phyloP scores from a whole-genome alignment of 1,140 invertebrate species.

The Eurosta solidaginis region DNA sequence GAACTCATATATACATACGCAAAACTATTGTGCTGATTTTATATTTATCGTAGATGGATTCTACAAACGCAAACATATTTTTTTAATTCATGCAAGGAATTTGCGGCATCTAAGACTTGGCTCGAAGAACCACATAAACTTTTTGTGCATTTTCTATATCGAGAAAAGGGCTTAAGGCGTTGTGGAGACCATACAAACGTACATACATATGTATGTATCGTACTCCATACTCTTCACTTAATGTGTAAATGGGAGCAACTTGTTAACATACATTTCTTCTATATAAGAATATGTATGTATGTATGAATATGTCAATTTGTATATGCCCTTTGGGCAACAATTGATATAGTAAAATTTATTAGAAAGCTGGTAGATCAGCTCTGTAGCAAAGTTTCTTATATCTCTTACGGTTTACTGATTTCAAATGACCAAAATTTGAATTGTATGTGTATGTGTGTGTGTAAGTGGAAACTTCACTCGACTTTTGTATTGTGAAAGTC shows the following conservation, averaged over 20 bases:
- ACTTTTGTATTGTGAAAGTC: too few species aligned
- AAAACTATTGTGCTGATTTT: too few species aligned
- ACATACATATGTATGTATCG: neutral
- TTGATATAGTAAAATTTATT: neutral
- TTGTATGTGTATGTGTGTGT: neutral
- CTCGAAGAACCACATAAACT: conserved; percentile 17
- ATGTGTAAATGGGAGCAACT: too few species aligned
- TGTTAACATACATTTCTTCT: too few species aligned
- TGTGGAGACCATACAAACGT: neutral
- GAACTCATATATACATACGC: neutral
- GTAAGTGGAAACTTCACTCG: too few species aligned
- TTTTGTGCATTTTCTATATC: neutral
- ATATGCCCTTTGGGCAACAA: neutral
- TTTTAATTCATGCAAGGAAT: neutral
- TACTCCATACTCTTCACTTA: too few species aligned
- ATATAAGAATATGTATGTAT: neutral
- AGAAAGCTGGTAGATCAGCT: neutral
- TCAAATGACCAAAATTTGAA: neutral
- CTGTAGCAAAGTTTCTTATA: conserved; percentile 10
- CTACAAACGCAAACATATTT: too few species aligned
- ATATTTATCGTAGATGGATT: too few species aligned
- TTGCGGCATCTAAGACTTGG: neutral
- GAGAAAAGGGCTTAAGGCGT: neutral
- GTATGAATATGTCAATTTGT: neutral
- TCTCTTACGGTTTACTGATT: neutral